A percentile compares a stretch with the other conserved stretches of the same genome.
Conservation (phyloP, 2,797 vertebrate species). For the Lagorchestes hirsutus region DNA sequence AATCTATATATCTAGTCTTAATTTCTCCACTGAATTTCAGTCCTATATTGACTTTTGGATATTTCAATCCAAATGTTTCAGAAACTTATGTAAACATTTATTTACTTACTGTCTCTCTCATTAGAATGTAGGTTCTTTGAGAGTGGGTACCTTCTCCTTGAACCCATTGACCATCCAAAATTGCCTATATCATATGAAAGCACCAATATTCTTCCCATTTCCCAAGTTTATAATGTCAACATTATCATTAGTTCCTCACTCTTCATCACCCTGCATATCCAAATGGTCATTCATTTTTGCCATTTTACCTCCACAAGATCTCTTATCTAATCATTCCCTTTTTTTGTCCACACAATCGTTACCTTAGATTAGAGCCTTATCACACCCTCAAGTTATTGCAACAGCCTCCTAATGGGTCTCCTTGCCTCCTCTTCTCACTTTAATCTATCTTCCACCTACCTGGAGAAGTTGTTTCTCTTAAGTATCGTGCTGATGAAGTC, state of each 20-base stretch:
- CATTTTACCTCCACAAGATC: no score
- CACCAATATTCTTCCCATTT: background rate
- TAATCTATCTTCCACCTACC: background rate
- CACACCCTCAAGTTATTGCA: background rate
- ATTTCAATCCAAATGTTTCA: background rate
- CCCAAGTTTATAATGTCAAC: background rate
- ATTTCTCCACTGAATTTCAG: background rate
- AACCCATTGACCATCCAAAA: background rate
- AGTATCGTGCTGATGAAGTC: background rate
- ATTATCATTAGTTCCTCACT: background rate
- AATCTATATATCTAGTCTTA: background rate
- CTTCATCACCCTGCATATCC: background rate
- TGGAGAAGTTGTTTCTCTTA: background rate
- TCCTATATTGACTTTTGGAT: background rate
- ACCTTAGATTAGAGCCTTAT: background rate
- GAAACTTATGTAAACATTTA: background rate
- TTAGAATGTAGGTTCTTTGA: background rate
- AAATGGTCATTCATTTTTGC: background rate
- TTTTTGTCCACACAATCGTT: background rate
- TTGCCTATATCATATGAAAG: background rate
- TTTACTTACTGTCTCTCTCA: background rate
- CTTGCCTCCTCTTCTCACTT: background rate
- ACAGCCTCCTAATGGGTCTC: background rate
- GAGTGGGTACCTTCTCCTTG: background rate
- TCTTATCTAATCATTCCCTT: no score